Evolutionary conservation across 2,888 invertebrate species (phyloP).

Genomic region (Ecliptopera silaceata): DNA sequence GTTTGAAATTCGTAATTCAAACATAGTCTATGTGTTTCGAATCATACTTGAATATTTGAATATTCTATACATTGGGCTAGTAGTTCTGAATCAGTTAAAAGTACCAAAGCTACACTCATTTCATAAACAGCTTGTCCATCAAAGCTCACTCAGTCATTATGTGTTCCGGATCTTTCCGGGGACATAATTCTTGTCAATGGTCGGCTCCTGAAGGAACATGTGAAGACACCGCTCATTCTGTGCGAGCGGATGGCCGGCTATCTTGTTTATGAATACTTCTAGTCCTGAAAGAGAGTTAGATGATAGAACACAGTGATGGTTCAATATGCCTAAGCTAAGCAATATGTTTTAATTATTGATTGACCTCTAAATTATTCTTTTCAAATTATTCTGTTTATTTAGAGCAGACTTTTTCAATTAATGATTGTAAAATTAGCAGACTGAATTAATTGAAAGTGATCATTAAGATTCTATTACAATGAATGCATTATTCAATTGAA

Average conservation of each 20-base stretch:
- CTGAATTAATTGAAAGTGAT: too few species aligned
- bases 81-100: neutral
- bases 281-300: conserved; percentile 79
- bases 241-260: conserved; percentile 98
- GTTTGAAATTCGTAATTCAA: too few species aligned
- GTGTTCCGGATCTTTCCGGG: conserved; percentile 99
- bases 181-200: conserved; percentile 99
- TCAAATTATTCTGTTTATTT: too few species aligned
- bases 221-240: conserved; percentile 99
- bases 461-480: too few species aligned
- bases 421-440: too few species aligned
- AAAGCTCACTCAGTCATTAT: conserved; percentile 79
- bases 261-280: conserved; percentile 99
- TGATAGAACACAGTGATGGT: too few species aligned
- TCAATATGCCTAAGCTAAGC: too few species aligned
- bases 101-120: conserved; percentile 32
- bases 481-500: too few species aligned
- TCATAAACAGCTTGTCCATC: conserved; percentile 37
- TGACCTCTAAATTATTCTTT: too few species aligned
- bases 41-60: too few species aligned
- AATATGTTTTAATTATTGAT: too few species aligned
- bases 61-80: neutral
- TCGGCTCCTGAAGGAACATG: conserved; percentile 99
- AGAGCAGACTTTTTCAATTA: neutral
- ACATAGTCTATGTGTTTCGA: too few species aligned